Percentiles rank a stretch among this genome's conserved stretches.
These are phyloP conservation scores for Drosophila bocqueti DNA, from an alignment of 1,140 invertebrate genomes.

Conservation along the genomic window DNA sequence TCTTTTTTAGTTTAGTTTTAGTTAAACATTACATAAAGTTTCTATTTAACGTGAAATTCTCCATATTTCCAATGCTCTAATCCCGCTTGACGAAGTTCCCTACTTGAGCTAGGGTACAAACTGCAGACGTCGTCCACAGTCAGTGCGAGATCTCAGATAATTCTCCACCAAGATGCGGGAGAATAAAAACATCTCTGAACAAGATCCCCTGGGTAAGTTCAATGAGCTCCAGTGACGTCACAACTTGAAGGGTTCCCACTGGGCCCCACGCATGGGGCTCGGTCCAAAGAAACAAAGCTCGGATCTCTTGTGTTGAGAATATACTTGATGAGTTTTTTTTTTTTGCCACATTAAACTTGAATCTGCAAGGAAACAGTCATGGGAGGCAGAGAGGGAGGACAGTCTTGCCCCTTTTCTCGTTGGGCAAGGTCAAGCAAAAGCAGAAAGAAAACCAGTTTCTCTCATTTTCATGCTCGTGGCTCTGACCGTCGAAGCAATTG, in stretches of 20 bases:
- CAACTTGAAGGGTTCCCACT: slow-evolving; percentile 3
- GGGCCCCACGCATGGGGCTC: neutral
- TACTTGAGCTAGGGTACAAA: slow-evolving; percentile 12
- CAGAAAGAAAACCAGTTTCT: slow-evolving; percentile 36
- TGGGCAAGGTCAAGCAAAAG: slow-evolving; percentile 41
- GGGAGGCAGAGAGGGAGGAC: neutral
- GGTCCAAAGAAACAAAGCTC: neutral
- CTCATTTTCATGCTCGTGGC: slow-evolving; percentile 13
- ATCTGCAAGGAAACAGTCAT: slow-evolving; percentile 1
- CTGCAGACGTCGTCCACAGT: slow-evolving; percentile 6
- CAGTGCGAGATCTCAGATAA: slow-evolving; percentile 7
- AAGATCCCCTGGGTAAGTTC: slow-evolving; percentile 51
- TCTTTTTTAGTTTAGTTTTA: neutral
- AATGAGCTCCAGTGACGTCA: slow-evolving; percentile 57
- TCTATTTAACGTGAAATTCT: neutral
- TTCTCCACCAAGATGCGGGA: slow-evolving; percentile 21
- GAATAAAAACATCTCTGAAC: neutral
- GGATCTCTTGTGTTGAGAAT: slow-evolving; percentile 8
- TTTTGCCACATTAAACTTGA: slow-evolving; percentile 9
- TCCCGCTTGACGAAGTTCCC: neutral
- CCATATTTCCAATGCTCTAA: neutral
- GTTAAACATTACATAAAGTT: neutral
- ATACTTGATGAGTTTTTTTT: neutral
- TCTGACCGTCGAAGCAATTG: slow-evolving; percentile 11
- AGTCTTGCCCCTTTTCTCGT: slow-evolving; percentile 20